Conservation (phyloP, 2,797 vertebrate genomes). For the Coreius guichenoti region DNA sequence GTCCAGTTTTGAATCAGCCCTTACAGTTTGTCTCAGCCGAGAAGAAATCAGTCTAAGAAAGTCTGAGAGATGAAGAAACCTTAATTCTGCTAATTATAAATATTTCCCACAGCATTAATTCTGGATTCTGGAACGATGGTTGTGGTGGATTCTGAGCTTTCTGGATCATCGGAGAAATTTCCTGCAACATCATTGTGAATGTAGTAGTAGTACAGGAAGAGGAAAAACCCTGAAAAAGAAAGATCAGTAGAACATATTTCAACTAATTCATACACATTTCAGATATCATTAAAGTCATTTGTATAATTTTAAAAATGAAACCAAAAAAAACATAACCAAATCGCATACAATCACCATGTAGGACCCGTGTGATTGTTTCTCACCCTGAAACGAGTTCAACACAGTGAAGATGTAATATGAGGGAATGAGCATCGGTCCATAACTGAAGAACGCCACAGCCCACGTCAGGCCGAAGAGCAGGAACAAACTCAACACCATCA, state of each 20-base stretch:
- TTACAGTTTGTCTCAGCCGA: no score
- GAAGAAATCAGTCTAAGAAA: not conserved
- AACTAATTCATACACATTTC: not conserved
- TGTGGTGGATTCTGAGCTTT: not conserved
- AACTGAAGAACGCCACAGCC: constrained; percentile 71
- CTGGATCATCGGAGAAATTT: constrained; percentile 1
- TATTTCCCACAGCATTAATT: not conserved
- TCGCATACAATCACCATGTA: not conserved
- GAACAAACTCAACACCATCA: constrained; percentile 63
- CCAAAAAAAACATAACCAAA: not conserved
- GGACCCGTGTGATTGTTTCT: not conserved
- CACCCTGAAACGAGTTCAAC: constrained; percentile 74
- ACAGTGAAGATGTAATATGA: constrained; percentile 72
- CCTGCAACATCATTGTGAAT: constrained; percentile 36
- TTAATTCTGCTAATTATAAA: not conserved
- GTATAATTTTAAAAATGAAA: not conserved
- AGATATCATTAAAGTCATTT: not conserved
- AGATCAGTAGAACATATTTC: not conserved
- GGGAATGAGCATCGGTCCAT: constrained; percentile 56
- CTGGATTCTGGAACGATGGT: not conserved
- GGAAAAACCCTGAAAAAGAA: constrained; percentile 67
- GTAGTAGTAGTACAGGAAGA: constrained; percentile 71
- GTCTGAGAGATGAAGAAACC: not conserved
- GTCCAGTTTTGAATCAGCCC: not conserved
- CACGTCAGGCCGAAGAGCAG: constrained; percentile 70